Evolutionary conservation across 2,797 vertebrate genomes (phyloP), one percentile per base, ranked within the genome.

Genomic region (Pelobates cultripes): DNA sequence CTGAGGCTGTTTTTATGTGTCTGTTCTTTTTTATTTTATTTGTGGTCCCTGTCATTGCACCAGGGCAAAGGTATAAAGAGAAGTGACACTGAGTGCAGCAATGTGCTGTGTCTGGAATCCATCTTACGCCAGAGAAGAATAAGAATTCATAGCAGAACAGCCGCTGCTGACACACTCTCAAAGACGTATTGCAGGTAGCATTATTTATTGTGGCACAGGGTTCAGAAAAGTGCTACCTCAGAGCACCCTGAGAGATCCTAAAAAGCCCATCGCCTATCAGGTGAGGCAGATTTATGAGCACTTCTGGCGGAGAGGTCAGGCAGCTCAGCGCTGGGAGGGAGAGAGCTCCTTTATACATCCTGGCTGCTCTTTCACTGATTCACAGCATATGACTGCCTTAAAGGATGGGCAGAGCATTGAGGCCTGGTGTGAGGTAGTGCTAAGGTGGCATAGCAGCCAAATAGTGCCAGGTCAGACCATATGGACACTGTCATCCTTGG

Each of bases 241-340:
- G 87, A 93, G 93, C 93, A 93, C 93, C 92, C 92, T 80, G 89
- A 91, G 92, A 95, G 93, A 94, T 94, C 93, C 94, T 95, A 92
- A 94, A 95, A 94, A 94, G 92, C 94, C 93, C 93, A 93, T 94
- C 92, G 92, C 92, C 91, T 91, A 92, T 94, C 93, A 92, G 92
- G 92, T 92, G 86, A 87, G 82, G 92, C 93, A 94, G 93, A 95
- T 94, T 95, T 94, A 94, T 91, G 88, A 89, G 14, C 53, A 84
- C 86, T 80, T 87, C 78, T 83, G 87, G 84, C 43, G 61, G 87
- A 88, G 88, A 86, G 93, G 92, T 92, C 92, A 90, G 89, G 87
- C 88, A 0, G 87, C 63, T 41, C 81, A 0, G 87, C 68, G 77
- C 86, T 74, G 90, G 13, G 86, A 89, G 83, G 86, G 87, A 75